Evolutionary conservation across 1,140 invertebrate species (phyloP).

Genomic region (Listronotus oregonensis): DNA sequence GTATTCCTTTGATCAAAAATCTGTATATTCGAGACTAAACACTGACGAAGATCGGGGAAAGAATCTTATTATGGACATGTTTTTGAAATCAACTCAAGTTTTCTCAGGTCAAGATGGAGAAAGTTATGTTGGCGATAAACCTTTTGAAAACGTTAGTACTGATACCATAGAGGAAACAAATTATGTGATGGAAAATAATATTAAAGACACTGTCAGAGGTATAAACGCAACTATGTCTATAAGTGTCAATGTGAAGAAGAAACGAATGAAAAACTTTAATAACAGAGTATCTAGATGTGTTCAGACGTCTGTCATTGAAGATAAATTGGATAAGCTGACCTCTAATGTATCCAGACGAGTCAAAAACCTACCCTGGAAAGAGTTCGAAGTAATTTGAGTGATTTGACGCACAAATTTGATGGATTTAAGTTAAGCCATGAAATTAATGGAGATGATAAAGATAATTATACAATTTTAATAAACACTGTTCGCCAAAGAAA

Average conservation of each 20-base stretch:
- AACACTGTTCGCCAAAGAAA: constrained; percentile 3
- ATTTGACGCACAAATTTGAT: not conserved
- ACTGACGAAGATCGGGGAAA: constrained; percentile 45
- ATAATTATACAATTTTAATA: constrained; percentile 17
- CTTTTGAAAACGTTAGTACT: not conserved
- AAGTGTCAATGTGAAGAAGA: constrained; percentile 36
- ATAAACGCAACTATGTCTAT: constrained; percentile 35
- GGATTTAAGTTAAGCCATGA: not conserved
- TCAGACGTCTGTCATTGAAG: constrained; percentile 9
- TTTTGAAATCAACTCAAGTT: constrained; percentile 47
- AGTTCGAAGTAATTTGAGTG: not conserved
- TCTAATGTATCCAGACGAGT: constrained; percentile 24
- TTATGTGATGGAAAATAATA: constrained; percentile 33
- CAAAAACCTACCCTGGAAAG: not conserved
- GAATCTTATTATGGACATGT: constrained; percentile 49
- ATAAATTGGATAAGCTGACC: constrained; percentile 4
- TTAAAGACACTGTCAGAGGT: constrained; percentile 16
- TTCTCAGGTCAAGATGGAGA: constrained; percentile 10
- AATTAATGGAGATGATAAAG: not conserved
- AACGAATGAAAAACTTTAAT: not conserved
- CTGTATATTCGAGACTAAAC: constrained; percentile 34
- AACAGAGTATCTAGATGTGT: constrained; percentile 3
- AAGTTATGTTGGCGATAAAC: not conserved
- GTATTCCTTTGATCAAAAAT: not conserved
- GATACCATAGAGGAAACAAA: constrained; percentile 39